Base-by-base conservation (phyloP, 1,140 invertebrate species). In the Pogonognathellus flavescens region DNA sequence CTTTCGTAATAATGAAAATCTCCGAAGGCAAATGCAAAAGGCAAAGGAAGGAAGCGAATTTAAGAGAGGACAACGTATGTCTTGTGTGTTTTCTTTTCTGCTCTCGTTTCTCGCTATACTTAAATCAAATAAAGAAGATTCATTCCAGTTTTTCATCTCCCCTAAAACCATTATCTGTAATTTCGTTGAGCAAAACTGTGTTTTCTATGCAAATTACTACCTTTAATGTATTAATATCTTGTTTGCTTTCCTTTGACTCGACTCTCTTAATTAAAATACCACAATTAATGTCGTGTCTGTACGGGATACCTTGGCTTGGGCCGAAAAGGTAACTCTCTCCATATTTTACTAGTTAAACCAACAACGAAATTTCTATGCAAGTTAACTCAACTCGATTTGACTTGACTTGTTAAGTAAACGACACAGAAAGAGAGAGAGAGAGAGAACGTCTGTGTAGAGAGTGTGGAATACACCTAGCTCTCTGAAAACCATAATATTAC, bases 211-310 rank as follows among this genome's bases (percentile, higher is more conserved):
- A 76, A 76, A 76, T 76, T 76, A n/a, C 31, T 76, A 76, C 41
- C 70, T 76, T 76, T 76, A 76, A 76, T 76, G 70, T 76, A 76
- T 76, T 76, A 76, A 76, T 76, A 76, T 76, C 70, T 76, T 76
- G 70, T 76, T 76, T 76, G 70, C 31, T 31, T 41, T 41, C 31
- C 70, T 76, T 76, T 76, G 70, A 76, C 70, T 76, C 49, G 70
- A 50, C 70, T 41, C 70, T 76, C 70, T 76, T 76, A 76, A 76
- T 76, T 76, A 76, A 76, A 76, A 76, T 76, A 76, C 70, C 70
- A 76, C 70, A 76, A 76, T 76, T 76, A 76, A 76, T 76, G 70
- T 76, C 70, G 31, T 41, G 31, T 41, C 31, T 41, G 31, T 50
- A 6, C 14, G n/a, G 70, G 13, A 49, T 50, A 41, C 16, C 31